Conservation (phyloP, 2,797 vertebrate genomes). For the Pangasius sanitwongsei region DNA sequence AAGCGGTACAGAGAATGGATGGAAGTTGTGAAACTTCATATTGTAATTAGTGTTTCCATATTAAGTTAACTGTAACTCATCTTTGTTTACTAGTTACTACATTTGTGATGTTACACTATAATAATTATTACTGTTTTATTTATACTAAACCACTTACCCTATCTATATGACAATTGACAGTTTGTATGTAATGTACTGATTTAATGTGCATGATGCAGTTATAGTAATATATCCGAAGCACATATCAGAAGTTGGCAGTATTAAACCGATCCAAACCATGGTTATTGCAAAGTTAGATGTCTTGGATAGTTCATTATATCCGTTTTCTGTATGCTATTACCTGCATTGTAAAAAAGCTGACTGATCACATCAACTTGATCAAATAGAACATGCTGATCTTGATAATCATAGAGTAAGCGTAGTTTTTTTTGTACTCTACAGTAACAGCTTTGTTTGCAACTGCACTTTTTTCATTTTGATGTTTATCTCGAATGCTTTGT, state of each 20-base stretch:
- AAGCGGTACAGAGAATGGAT: too few relatives aligned
- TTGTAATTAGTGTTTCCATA: neutral
- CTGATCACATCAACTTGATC: neutral
- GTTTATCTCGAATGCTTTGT: conserved; percentile 52
- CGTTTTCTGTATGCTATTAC: conserved; percentile 44
- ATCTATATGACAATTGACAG: conserved; percentile 32
- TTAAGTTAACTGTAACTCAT: neutral
- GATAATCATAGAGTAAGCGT: conserved; percentile 44
- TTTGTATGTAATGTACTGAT: conserved; percentile 45
- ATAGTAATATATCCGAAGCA: conserved; percentile 48
- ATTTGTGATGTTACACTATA: conserved; percentile 31
- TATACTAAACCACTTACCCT: conserved; percentile 30
- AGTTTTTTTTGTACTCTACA: conserved; percentile 47
- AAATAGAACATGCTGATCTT: conserved; percentile 38
- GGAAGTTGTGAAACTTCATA: neutral
- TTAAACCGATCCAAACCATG: conserved; percentile 39
- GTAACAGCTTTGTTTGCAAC: conserved; percentile 50
- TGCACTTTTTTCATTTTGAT: conserved; percentile 56
- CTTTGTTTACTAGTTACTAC: neutral
- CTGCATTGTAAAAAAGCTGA: conserved; percentile 29
- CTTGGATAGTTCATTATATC: conserved; percentile 42
- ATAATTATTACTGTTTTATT: conserved; percentile 18
- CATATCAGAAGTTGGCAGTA: conserved; percentile 37
- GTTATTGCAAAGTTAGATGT: conserved; percentile 43
- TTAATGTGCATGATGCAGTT: conserved; percentile 55